Conservation (phyloP, 2,888 invertebrate genomes). For the Hypsopygia costalis region DNA sequence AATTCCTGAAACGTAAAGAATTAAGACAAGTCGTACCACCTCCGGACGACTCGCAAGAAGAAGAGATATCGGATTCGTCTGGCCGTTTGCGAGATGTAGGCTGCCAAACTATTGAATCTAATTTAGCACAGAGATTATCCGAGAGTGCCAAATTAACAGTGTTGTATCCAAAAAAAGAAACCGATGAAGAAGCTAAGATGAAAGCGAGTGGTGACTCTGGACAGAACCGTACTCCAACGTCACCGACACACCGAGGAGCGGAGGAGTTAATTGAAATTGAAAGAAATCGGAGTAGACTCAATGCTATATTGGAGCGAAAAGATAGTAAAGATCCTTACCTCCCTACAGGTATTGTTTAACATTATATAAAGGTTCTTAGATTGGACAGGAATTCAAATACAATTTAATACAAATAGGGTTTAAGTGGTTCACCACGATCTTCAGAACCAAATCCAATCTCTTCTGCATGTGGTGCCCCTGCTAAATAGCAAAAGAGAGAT, state of each 20-base stretch:
- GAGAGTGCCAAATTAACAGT: slow-evolving; percentile 67
- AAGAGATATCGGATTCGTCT: slow-evolving; percentile 53
- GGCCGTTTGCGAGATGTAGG: slow-evolving; percentile 59
- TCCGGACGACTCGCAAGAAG: slow-evolving; percentile 39
- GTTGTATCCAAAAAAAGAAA: slow-evolving; percentile 67
- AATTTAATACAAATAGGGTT: no score
- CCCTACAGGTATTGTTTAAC: slow-evolving; percentile 54
- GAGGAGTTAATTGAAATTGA: slow-evolving; percentile 53
- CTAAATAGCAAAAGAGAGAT: no score
- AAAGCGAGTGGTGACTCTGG: slow-evolving; percentile 65
- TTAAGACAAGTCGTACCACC: slow-evolving; percentile 39
- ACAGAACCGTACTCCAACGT: slow-evolving; percentile 33
- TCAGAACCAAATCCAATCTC: no score
- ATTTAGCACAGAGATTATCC: slow-evolving; percentile 51
- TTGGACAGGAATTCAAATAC: no score
- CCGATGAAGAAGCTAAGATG: slow-evolving; percentile 51
- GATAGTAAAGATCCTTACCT: slow-evolving; percentile 65
- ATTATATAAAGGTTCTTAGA: no score
- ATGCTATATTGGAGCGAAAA: slow-evolving; percentile 64
- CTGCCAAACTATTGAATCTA: slow-evolving; percentile 67
- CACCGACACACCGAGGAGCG: slow-evolving; percentile 37
- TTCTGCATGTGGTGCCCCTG: no score
- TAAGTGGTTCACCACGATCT: no score
- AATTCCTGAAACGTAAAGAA: slow-evolving; percentile 66
- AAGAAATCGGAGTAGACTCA: slow-evolving; percentile 55